These are phyloP conservation scores for Chloroclysta siterata DNA, from an alignment of 2,888 invertebrate genomes.

Conservation along the genomic window DNA sequence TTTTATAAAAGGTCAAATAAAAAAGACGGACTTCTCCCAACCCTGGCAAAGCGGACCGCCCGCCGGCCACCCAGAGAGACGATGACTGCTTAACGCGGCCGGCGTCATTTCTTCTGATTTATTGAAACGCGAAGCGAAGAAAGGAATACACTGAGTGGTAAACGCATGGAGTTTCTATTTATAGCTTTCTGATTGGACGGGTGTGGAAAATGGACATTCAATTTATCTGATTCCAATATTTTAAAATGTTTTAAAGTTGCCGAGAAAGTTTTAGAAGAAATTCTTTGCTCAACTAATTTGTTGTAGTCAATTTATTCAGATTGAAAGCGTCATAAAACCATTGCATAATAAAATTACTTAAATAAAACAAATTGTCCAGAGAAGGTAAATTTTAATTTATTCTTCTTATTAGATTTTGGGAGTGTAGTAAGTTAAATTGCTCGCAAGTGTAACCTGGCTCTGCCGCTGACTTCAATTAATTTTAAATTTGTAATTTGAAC, in stretches of 20 bases:
- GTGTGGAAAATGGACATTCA: slow-evolving; percentile 13
- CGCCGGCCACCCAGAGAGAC: slow-evolving; percentile 78
- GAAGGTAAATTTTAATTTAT: too few relatives aligned
- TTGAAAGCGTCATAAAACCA: too few relatives aligned
- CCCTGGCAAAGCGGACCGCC: slow-evolving; percentile 51
- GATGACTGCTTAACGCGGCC: slow-evolving; percentile 77
- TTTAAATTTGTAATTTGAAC: slow-evolving; percentile 62
- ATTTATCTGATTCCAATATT: slow-evolving; percentile 12
- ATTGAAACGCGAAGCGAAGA: slow-evolving; percentile 72
- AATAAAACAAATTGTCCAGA: too few relatives aligned
- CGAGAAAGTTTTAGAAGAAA: neutral
- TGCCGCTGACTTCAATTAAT: slow-evolving; percentile 60
- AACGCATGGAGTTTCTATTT: slow-evolving; percentile 38
- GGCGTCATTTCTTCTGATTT: slow-evolving; percentile 82
- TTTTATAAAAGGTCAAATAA: slow-evolving; percentile 6
- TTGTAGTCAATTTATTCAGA: neutral
- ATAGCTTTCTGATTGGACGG: slow-evolving; percentile 12
- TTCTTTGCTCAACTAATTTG: neutral
- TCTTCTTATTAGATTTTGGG: slow-evolving; percentile 33
- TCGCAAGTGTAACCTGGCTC: slow-evolving; percentile 43
- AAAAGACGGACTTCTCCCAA: slow-evolving; percentile 1
- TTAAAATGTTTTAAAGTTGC: neutral
- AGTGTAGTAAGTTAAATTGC: slow-evolving; percentile 48
- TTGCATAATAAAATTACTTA: too few relatives aligned
- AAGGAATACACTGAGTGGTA: slow-evolving; percentile 53